phyloP scores from a whole-genome alignment of 2,888 invertebrate species.

The Aphrophora alni region DNA sequence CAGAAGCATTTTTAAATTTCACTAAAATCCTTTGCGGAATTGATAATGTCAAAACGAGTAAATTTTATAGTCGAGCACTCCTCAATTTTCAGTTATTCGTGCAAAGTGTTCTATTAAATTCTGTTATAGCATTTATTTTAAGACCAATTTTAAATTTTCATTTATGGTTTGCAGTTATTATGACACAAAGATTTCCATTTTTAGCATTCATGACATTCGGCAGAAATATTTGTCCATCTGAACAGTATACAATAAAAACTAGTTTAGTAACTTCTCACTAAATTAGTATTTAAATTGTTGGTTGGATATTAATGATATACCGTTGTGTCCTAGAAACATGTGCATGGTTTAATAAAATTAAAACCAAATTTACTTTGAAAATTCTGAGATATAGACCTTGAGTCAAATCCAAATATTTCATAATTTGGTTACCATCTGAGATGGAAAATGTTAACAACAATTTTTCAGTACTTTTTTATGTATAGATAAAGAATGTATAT shows the following conservation, averaged over 20 bases:
- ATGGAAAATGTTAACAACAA: no score
- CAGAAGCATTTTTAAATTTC: constrained; percentile 64
- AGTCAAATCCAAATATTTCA: no score
- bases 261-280: background rate
- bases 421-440: no score
- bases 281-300: background rate
- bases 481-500: no score
- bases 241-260: constrained; percentile 27
- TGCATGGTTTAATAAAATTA: no score
- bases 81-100: constrained; percentile 56
- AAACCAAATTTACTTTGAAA: no score
- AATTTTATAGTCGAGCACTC: constrained; percentile 55
- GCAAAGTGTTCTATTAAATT: constrained; percentile 55
- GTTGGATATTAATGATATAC: no score
- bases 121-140: constrained; percentile 59
- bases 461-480: no score
- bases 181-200: constrained; percentile 73
- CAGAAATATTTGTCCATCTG: constrained; percentile 25
- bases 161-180: constrained; percentile 64
- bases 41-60: constrained; percentile 54
- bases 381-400: no score
- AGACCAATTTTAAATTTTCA: constrained; percentile 68
- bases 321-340: no score
- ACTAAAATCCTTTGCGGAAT: constrained; percentile 64
- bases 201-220: constrained; percentile 70